These are phyloP conservation scores for Cerastis rubricosa DNA, from an alignment of 2,888 invertebrate genomes.

Conservation along the genomic window DNA sequence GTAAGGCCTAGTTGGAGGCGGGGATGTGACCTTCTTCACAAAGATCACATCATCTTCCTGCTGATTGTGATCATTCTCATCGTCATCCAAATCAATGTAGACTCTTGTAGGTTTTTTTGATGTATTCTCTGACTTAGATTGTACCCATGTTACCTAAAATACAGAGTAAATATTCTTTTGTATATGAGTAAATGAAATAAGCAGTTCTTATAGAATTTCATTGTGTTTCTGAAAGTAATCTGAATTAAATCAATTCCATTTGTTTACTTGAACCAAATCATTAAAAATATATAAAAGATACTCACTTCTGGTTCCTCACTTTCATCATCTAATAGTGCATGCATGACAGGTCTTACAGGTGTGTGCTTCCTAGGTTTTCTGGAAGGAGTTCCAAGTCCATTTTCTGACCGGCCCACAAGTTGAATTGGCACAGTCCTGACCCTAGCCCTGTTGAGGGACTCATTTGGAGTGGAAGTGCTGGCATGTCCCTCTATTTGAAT, in stretches of 20 bases:
- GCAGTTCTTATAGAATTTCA: neutral
- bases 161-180: neutral
- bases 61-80: conserved; percentile 72
- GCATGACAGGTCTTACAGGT: conserved; percentile 78
- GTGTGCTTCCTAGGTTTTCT: conserved; percentile 81
- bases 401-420: conserved; percentile 76
- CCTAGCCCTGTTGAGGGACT: conserved; percentile 68
- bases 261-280: neutral
- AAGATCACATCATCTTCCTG: conserved; percentile 84
- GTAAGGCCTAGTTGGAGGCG: conserved; percentile 78
- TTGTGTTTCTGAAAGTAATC: neutral
- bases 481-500: conserved; percentile 85
- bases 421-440: conserved; percentile 78
- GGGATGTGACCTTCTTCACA: conserved; percentile 80
- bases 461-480: conserved; percentile 87
- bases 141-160: conserved; percentile 83
- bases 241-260: neutral
- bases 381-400: conserved; percentile 74
- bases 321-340: conserved; percentile 81
- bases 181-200: neutral
- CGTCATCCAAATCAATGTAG: conserved; percentile 82
- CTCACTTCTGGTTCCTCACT: conserved; percentile 81
- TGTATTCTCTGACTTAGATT: conserved; percentile 73
- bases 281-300: neutral
- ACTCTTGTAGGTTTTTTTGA: conserved; percentile 78